Base-by-base conservation (phyloP, 2,888 invertebrate species). In the Drosophila niveifrons region DNA sequence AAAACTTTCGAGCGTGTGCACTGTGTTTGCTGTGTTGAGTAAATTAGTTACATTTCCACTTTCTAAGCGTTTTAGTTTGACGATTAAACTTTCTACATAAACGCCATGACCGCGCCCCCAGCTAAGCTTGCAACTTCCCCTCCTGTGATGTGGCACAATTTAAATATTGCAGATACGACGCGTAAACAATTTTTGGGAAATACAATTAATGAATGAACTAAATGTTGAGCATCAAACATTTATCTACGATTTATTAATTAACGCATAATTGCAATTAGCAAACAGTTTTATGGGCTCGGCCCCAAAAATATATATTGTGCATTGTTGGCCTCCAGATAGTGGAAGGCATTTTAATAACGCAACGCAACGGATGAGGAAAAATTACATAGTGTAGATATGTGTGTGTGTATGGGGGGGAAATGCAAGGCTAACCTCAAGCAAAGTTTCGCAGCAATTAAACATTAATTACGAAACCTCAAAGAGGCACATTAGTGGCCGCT, bases 61-160 rank as follows among this genome's bases (percentile, higher is more conserved):
- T 84, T 87, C 77, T 77, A 85, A 85, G 85, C 85, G 85, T 77
- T 87, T 89, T 84, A 87, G 89, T 83, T 86, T 86, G 83, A 83
- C 80, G 78, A 80, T 80, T 87, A 68, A 84, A 84, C 84, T 84
- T 84, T 84, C 75, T 76, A 58, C 78, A 88, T 88, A 83, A 86
- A 80, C 83, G 83, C 73, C 67, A 50, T 72, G 82, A 68, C 85
- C 88, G 55, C 52, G 82, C 88, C 85, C 18, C 47, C 44, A 62
- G 88, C 57, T 47, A 28, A 34, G 10, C 23, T 31, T 6, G 6
- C 23, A 23, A 23, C 23, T 23, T 23, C 23, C 23, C 6, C 23
- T 23, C 6, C 23, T 23, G 23, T 23, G 23, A 23, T 23, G 23
- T 23, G 6, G 23, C 23, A 23, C 0, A 23, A 23, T 23, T 23